These are phyloP conservation scores for Patella caerulea DNA, from an alignment of 2,888 invertebrate species.

Conservation along the genomic window DNA sequence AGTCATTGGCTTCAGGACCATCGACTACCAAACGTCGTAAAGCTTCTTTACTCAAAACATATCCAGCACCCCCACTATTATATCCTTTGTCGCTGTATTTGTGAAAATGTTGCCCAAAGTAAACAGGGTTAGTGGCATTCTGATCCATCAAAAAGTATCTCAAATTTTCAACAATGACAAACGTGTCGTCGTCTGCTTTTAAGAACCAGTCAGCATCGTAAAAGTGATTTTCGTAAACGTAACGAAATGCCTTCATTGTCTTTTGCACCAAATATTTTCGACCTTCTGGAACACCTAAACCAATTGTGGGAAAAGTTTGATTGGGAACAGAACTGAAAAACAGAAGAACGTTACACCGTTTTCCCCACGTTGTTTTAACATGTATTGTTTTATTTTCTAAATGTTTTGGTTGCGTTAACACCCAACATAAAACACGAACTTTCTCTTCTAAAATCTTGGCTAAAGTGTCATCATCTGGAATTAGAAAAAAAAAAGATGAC, in stretches of 20 bases:
- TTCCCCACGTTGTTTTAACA: conserved; percentile 74
- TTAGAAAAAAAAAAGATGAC: neutral
- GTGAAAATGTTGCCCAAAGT: conserved; percentile 77
- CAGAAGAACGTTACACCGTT: conserved; percentile 58
- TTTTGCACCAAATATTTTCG: conserved; percentile 94
- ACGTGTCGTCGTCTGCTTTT: conserved; percentile 99
- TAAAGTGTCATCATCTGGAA: conserved; percentile 45
- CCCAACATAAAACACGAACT: conserved; percentile 93
- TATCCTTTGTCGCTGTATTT: conserved; percentile 67
- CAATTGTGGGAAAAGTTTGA: conserved; percentile 77
- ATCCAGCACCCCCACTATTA: conserved; percentile 79
- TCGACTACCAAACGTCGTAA: conserved; percentile 78
- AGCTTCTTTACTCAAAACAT: conserved; percentile 90
- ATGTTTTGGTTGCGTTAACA: conserved; percentile 93
- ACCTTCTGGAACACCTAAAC: conserved; percentile 88
- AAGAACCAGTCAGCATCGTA: conserved; percentile 95
- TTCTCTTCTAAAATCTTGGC: conserved; percentile 77
- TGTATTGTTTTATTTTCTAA: conserved; percentile 90
- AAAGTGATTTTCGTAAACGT: conserved; percentile 84
- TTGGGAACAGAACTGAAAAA: conserved; percentile 76
- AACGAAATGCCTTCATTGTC: conserved; percentile 93
- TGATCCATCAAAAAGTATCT: conserved; percentile 77
- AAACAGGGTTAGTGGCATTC: conserved; percentile 78
- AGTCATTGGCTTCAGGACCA: conserved; percentile 25
- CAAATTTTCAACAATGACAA: conserved; percentile 94